Evolutionary conservation across 2,797 vertebrate species (phyloP).

Genomic region (Chelonia mydas): DNA sequence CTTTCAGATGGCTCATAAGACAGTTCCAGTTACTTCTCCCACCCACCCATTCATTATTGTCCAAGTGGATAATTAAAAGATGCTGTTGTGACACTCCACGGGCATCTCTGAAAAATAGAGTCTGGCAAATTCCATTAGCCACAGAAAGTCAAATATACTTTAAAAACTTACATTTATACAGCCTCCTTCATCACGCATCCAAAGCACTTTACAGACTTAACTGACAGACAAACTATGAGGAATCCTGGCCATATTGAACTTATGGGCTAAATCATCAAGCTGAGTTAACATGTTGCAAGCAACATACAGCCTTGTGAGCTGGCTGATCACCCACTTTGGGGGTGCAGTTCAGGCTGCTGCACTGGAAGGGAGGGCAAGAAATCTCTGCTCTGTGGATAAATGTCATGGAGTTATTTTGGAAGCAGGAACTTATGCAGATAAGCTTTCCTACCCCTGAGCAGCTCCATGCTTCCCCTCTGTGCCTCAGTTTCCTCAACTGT

Average conservation of each 20-base stretch:
- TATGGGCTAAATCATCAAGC: background rate
- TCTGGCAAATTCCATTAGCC: background rate
- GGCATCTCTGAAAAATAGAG: background rate
- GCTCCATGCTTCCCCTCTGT: fast-evolving
- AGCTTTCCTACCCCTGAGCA: fast-evolving
- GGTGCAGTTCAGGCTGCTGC: background rate
- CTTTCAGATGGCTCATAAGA: background rate
- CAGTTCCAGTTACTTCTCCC: background rate
- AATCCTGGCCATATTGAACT: fast-evolving
- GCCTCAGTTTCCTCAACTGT: background rate
- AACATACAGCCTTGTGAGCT: background rate
- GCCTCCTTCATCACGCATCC: background rate
- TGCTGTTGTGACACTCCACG: background rate
- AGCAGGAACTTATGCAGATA: background rate
- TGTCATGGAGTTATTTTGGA: background rate
- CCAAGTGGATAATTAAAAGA: background rate
- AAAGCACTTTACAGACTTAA: background rate
- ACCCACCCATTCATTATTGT: conserved; percentile 14
- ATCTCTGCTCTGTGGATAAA: background rate
- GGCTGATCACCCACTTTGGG: background rate
- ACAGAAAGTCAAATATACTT: background rate
- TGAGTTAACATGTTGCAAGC: background rate
- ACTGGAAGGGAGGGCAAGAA: background rate
- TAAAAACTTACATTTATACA: background rate
- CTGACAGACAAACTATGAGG: background rate